A percentile compares a stretch with the other conserved stretches of the same genome.
These are phyloP conservation scores for Drosophila acutilabella DNA, from an alignment of 2,888 invertebrate species.

Conservation along the genomic window DNA sequence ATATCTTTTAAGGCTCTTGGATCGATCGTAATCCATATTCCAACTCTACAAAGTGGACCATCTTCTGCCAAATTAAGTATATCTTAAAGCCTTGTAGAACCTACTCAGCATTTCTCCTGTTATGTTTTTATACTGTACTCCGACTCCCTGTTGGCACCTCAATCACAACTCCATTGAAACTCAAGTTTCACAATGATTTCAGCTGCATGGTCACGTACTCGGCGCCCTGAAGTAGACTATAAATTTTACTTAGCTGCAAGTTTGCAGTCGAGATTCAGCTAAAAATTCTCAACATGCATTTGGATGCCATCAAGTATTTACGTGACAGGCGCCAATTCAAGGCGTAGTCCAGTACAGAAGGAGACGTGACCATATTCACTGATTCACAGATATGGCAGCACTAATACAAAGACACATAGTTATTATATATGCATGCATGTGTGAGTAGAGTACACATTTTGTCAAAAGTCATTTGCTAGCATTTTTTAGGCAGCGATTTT, in stretches of 20 bases:
- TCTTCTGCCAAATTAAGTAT: too few relatives aligned
- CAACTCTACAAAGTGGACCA: too few relatives aligned
- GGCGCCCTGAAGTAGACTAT: slow-evolving; percentile 51
- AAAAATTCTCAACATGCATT: slow-evolving; percentile 67
- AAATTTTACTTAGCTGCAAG: slow-evolving; percentile 76
- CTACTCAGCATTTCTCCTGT: not conserved
- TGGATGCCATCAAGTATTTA: slow-evolving; percentile 69
- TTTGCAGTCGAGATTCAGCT: slow-evolving; percentile 72
- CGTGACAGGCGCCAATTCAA: slow-evolving; percentile 47
- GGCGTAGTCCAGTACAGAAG: not conserved
- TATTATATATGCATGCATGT: not conserved
- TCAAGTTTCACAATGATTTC: slow-evolving; percentile 29
- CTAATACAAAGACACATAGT: not conserved
- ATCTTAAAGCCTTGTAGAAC: too few relatives aligned
- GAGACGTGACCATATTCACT: slow-evolving; percentile 38
- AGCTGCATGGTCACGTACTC: slow-evolving; percentile 73
- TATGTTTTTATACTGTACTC: not conserved
- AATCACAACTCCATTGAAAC: slow-evolving; percentile 39
- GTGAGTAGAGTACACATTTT: slow-evolving; percentile 34
- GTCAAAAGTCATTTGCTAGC: slow-evolving; percentile 57
- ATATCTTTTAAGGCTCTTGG: too few relatives aligned
- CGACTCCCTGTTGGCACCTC: slow-evolving; percentile 5
- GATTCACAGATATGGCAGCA: slow-evolving; percentile 16
- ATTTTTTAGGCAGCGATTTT: slow-evolving; percentile 38
- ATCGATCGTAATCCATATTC: too few relatives aligned